Evolutionary conservation across 2,797 vertebrate genomes (phyloP).

Genomic region (Rhabdophis nuchalis): DNA sequence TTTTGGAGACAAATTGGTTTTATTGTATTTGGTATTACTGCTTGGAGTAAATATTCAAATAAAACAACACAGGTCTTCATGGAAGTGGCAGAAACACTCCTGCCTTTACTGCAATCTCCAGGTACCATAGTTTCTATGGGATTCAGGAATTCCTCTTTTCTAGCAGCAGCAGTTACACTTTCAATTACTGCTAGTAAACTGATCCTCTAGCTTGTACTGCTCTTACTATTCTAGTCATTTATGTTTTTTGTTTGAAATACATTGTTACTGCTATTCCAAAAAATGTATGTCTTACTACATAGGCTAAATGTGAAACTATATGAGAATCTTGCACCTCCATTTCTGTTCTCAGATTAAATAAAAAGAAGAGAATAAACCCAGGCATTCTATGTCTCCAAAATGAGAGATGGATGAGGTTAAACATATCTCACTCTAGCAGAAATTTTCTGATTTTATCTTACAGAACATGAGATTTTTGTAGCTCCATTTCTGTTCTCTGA

Average conservation of each 20-base stretch:
- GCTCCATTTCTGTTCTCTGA: not conserved
- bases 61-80: not conserved
- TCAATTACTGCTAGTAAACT: not conserved
- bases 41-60: not conserved
- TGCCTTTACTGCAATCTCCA: not conserved
- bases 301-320: not conserved
- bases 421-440: not conserved
- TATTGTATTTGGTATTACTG: not conserved
- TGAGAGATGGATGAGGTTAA: not conserved
- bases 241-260: not conserved
- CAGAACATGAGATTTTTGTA: not conserved
- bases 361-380: not conserved
- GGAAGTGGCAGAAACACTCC: not conserved
- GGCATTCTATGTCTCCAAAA: not conserved
- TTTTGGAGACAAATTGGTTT: not conserved
- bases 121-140: not conserved
- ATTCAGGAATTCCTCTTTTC: not conserved
- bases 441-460: not conserved
- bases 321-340: not conserved
- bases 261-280: not conserved
- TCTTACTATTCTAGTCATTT: not conserved
- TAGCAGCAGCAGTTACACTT: not conserved
- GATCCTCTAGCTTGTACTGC: not conserved
- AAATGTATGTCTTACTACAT: not conserved
- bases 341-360: not conserved